A percentile compares a stretch with the other conserved stretches of the same genome.
Conservation (phyloP, 1,140 invertebrate genomes). For the Leptopilina clavipes region DNA sequence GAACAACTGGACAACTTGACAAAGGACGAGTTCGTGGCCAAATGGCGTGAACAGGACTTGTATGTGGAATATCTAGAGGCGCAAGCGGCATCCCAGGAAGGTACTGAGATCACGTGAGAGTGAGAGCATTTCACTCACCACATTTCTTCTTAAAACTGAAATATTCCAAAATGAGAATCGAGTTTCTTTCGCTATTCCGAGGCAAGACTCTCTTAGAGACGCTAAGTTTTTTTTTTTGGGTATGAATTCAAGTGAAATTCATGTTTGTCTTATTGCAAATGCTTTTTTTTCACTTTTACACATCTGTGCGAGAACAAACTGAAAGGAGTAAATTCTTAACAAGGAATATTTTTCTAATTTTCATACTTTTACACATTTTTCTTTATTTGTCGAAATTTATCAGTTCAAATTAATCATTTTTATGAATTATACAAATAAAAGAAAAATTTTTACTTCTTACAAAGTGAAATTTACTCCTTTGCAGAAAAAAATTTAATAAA, state of each 20-base stretch:
- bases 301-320: not conserved
- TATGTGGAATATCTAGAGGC: constrained; percentile 76
- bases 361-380: too few species aligned
- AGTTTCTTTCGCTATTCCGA: constrained; percentile 51
- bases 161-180: constrained; percentile 46
- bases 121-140: constrained; percentile 66
- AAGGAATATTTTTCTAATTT: too few species aligned
- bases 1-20: constrained; percentile 73
- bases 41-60: constrained; percentile 76
- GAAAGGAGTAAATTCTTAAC: not conserved
- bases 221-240: constrained; percentile 59
- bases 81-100: constrained; percentile 74
- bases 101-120: constrained; percentile 72
- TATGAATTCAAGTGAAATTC: constrained; percentile 18
- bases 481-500: too few species aligned
- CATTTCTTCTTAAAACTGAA: constrained; percentile 67
- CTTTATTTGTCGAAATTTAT: too few species aligned
- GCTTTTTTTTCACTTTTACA: not conserved
- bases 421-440: too few species aligned
- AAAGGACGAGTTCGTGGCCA: constrained; percentile 75
- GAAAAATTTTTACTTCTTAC: too few species aligned
- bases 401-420: too few species aligned
- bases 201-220: constrained; percentile 65
- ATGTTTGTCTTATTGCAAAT: not conserved
- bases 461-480: too few species aligned